These are phyloP conservation scores for Ficedula albicollis DNA, from an alignment of 2,797 vertebrate species.

Conservation along the genomic window DNA sequence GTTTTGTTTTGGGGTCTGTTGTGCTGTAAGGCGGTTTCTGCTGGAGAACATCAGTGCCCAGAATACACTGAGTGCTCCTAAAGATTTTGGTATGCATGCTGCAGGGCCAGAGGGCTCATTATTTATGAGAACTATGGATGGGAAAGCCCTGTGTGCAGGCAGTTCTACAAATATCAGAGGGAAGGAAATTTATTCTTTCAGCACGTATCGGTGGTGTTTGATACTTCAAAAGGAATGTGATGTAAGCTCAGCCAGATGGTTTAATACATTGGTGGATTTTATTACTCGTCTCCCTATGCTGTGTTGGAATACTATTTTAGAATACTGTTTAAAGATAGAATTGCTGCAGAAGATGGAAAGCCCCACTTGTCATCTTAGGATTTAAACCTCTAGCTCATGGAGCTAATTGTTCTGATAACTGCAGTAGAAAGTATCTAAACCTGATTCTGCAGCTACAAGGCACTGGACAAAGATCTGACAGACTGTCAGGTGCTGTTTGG, in stretches of 20 bases:
- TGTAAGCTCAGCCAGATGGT: neutral
- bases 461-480: neutral
- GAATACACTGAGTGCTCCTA: neutral
- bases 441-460: neutral
- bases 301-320: neutral
- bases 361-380: neutral
- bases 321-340: neutral
- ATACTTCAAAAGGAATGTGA: neutral
- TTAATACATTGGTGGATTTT: conserved; percentile 4
- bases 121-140: neutral
- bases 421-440: neutral
- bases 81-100: neutral
- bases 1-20: neutral
- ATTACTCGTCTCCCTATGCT: neutral
- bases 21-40: neutral
- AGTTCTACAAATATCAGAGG: neutral
- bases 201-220: neutral
- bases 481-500: neutral
- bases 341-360: neutral
- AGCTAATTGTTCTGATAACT: neutral
- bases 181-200: neutral
- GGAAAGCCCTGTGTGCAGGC: neutral
- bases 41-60: neutral
- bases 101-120: neutral
- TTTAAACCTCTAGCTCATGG: neutral